Conservation (phyloP, 2,888 invertebrate genomes). For the Corbicula japonica region DNA sequence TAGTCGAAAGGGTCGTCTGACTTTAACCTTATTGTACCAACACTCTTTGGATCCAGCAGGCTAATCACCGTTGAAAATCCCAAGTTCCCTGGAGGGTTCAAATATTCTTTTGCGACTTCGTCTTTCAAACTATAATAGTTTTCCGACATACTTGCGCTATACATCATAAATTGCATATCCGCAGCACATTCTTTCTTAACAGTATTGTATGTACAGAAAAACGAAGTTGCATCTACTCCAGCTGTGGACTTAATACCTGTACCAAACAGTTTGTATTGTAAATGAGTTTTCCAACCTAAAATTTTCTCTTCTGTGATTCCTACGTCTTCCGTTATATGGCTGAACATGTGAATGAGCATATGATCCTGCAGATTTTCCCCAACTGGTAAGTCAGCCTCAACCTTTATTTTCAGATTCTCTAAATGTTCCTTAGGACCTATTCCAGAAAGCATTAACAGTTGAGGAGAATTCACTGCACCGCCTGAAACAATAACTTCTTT, state of each 20-base stretch:
- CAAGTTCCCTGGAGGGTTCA: slow-evolving; percentile 75
- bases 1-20: slow-evolving; percentile 92
- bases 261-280: slow-evolving; percentile 52
- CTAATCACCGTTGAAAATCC: slow-evolving; percentile 55
- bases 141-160: slow-evolving; percentile 18
- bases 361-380: slow-evolving; percentile 61
- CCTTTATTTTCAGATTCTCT: slow-evolving; percentile 80
- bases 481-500: slow-evolving; percentile 84
- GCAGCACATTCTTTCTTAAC: slow-evolving; percentile 50
- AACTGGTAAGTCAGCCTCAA: slow-evolving; percentile 82
- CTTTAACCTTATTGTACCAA: slow-evolving; percentile 92
- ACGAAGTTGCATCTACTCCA: slow-evolving; percentile 50
- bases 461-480: slow-evolving; percentile 85
- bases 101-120: slow-evolving; percentile 43
- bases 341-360: slow-evolving; percentile 27
- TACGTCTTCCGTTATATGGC: slow-evolving; percentile 32
- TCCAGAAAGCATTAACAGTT: slow-evolving; percentile 85
- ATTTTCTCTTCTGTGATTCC: slow-evolving; percentile 42
- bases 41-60: slow-evolving; percentile 89
- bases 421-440: slow-evolving; percentile 85
- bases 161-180: slow-evolving; percentile 54
- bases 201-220: slow-evolving; percentile 49
- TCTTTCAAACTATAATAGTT: slow-evolving; percentile 41
- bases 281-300: slow-evolving; percentile 23
- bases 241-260: slow-evolving; percentile 38